phyloP scores from a whole-genome alignment of 2,888 invertebrate species.

The Lithophane ornitopus region DNA sequence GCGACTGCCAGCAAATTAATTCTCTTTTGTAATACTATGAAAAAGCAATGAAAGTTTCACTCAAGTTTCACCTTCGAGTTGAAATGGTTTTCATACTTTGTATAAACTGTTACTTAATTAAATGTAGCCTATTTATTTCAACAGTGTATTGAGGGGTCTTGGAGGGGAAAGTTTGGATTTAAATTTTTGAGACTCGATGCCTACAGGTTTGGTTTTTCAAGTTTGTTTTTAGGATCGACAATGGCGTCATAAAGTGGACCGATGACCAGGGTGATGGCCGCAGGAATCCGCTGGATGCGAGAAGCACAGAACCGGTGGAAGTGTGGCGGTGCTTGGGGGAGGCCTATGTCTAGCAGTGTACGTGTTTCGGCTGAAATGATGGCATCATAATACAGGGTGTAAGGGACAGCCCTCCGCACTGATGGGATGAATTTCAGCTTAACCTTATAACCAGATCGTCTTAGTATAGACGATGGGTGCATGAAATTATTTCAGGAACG shows the following conservation, averaged over 20 bases:
- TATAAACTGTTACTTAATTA: constrained; percentile 46
- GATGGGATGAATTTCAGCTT: too few relatives aligned
- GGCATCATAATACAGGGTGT: too few relatives aligned
- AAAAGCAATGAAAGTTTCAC: constrained; percentile 70
- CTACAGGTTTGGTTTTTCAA: background rate
- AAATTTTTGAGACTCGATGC: background rate
- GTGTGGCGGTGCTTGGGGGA: too few relatives aligned
- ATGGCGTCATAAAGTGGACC: background rate
- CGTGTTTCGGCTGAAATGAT: too few relatives aligned
- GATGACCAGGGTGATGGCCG: too few relatives aligned
- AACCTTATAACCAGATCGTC: too few relatives aligned
- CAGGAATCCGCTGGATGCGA: too few relatives aligned
- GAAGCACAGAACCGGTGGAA: too few relatives aligned
- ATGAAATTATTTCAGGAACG: too few relatives aligned
- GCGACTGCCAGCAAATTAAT: constrained; percentile 67
- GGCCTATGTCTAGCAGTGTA: too few relatives aligned
- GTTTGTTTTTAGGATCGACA: background rate
- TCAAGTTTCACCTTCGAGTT: constrained; percentile 56
- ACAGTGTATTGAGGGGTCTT: constrained; percentile 1
- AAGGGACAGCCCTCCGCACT: too few relatives aligned
- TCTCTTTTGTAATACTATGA: constrained; percentile 69
- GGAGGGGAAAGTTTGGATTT: background rate
- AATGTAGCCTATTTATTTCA: constrained; percentile 28
- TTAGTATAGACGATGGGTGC: too few relatives aligned
- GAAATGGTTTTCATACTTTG: constrained; percentile 56